phyloP scores from a whole-genome alignment of 2,888 invertebrate species.

The Latrodectus hesperus region DNA sequence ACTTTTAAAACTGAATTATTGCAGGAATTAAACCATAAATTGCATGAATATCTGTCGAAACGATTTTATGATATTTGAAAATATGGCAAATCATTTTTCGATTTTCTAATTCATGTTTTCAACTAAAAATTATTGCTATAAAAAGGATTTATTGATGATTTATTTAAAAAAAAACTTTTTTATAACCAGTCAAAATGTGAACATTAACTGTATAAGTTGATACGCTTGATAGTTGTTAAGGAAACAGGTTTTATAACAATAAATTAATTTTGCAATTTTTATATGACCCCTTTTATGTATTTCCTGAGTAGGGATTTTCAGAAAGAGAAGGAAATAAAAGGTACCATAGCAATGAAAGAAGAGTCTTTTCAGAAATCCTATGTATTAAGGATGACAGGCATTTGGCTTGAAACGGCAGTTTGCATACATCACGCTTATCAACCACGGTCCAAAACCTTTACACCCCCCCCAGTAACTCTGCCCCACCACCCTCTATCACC shows the following conservation, averaged over 20 bases:
- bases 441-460: constrained; percentile 57
- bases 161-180: too few species aligned
- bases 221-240: neutral
- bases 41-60: too few species aligned
- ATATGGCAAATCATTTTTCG: too few species aligned
- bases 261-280: neutral
- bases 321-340: neutral
- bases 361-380: constrained; percentile 58
- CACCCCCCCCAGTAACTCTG: constrained; percentile 45
- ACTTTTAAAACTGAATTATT: too few species aligned
- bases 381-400: constrained; percentile 65
- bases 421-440: constrained; percentile 68
- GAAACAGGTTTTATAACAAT: neutral
- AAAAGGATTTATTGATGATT: too few species aligned
- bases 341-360: constrained; percentile 7
- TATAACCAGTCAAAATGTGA: too few species aligned
- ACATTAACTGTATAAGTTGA: too few species aligned
- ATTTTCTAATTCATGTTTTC: too few species aligned
- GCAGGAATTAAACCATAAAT: too few species aligned
- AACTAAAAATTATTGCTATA: too few species aligned
- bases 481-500: constrained; percentile 22
- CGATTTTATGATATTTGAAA: too few species aligned
- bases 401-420: constrained; percentile 51
- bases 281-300: neutral
- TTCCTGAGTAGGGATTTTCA: neutral